Conservation (phyloP, 2,888 invertebrate genomes). For the Caenorhabditis doughertyi region DNA sequence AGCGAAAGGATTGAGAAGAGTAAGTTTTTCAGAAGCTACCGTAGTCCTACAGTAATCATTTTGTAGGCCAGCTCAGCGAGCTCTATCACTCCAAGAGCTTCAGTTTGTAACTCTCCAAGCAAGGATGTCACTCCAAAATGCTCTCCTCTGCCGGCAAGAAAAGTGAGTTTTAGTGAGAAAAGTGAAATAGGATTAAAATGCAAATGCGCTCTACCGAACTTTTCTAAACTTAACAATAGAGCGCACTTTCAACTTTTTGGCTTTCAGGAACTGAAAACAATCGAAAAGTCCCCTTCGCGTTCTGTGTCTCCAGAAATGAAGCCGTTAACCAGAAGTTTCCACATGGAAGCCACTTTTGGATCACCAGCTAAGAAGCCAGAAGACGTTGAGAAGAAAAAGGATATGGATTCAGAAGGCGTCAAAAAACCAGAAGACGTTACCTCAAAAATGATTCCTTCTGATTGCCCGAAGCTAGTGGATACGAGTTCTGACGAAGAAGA, state of each 20-base stretch:
- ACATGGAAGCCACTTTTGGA: slow-evolving; percentile 52
- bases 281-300: not conserved
- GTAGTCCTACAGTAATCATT: not conserved
- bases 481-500: slow-evolving; percentile 23
- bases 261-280: slow-evolving; percentile 4
- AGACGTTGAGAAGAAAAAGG: not conserved
- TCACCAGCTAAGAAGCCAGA: not conserved
- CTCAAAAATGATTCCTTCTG: not conserved
- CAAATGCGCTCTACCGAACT: too few species aligned
- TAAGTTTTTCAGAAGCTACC: not conserved
- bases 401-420: not conserved
- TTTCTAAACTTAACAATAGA: too few species aligned
- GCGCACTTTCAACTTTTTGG: not conserved
- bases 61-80: slow-evolving; percentile 52
- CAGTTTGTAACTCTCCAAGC: slow-evolving; percentile 56
- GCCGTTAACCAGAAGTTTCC: slow-evolving; percentile 45
- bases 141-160: slow-evolving; percentile 51
- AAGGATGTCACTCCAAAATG: slow-evolving; percentile 61
- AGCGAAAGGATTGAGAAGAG: slow-evolving; percentile 40
- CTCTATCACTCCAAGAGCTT: slow-evolving; percentile 58
- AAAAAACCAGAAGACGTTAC: not conserved
- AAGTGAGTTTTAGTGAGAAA: slow-evolving; percentile 4
- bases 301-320: slow-evolving; percentile 30
- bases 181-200: too few species aligned
- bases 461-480: slow-evolving; percentile 16